Conservation (phyloP, 2,797 vertebrate genomes). For the Falco rusticolus region DNA sequence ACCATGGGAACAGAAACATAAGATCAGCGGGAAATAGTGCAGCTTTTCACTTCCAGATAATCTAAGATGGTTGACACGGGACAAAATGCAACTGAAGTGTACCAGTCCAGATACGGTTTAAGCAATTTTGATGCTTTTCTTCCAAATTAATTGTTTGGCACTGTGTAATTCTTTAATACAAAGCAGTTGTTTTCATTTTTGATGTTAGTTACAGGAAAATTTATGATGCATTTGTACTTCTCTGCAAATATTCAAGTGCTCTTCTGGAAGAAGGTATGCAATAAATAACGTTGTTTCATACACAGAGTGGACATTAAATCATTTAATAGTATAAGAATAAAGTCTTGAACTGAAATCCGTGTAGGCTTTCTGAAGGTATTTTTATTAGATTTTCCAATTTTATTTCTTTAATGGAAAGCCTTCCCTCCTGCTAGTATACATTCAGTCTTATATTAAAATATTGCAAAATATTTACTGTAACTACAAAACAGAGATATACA, state of each 20-base stretch:
- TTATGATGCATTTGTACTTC: conserved; percentile 26
- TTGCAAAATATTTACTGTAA: neutral
- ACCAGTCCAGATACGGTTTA: neutral
- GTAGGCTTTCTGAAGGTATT: neutral
- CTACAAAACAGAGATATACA: neutral
- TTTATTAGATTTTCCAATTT: conserved; percentile 3
- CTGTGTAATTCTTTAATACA: conserved; percentile 22
- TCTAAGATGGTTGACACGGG: neutral
- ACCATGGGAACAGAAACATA: neutral
- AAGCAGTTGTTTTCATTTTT: conserved; percentile 58
- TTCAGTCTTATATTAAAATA: neutral
- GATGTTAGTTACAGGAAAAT: conserved; percentile 28
- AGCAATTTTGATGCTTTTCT: neutral
- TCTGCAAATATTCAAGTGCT: conserved; percentile 44
- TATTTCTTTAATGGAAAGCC: neutral
- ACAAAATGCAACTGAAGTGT: neutral
- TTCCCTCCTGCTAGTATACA: neutral
- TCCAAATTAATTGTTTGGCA: conserved; percentile 23
- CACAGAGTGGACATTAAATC: conserved; percentile 32
- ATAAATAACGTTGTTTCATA: conserved; percentile 41
- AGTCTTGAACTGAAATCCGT: conserved; percentile 8
- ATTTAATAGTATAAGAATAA: conserved; percentile 41
- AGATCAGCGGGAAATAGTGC: neutral
- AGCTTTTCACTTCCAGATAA: neutral
- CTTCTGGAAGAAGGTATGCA: conserved; percentile 42